A percentile compares a stretch with the other conserved stretches of the same genome.
These are phyloP conservation scores for Ennomos erosarius DNA, from an alignment of 2,888 invertebrate genomes.

Conservation along the genomic window DNA sequence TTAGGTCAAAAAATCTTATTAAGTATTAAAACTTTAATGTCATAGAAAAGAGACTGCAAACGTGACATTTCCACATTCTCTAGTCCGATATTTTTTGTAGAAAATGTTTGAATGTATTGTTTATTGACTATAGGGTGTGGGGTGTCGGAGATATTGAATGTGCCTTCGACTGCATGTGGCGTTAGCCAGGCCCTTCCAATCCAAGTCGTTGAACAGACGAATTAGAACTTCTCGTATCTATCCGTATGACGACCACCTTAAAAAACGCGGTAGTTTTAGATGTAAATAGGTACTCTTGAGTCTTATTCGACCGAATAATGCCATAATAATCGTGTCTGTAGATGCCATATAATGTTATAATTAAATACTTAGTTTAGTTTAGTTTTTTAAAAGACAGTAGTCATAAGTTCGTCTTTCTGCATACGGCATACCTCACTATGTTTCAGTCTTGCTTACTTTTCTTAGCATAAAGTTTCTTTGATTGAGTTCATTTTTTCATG, in stretches of 20 bases:
- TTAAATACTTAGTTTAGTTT: slow-evolving; percentile 52
- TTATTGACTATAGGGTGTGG: slow-evolving; percentile 40
- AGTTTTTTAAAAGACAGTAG: slow-evolving; percentile 58
- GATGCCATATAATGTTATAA: slow-evolving; percentile 72
- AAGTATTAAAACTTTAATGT: slow-evolving; percentile 21
- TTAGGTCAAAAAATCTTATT: slow-evolving; percentile 29
- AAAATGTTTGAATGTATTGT: slow-evolving; percentile 15
- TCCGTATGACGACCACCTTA: slow-evolving; percentile 16
- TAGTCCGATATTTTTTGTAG: slow-evolving; percentile 42
- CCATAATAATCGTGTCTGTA: slow-evolving; percentile 74
- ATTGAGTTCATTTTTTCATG: slow-evolving; percentile 53
- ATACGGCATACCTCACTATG: slow-evolving; percentile 65
- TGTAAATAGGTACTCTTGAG: slow-evolving; percentile 34
- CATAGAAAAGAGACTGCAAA: slow-evolving; percentile 29
- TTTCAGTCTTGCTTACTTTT: slow-evolving; percentile 60
- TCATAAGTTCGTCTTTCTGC: slow-evolving; percentile 63
- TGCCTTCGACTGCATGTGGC: background rate
- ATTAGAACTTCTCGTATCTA: slow-evolving; percentile 4
- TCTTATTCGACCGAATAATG: slow-evolving; percentile 58
- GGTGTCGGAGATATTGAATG: slow-evolving; percentile 4
- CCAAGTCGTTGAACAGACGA: too few relatives aligned
- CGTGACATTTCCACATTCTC: slow-evolving; percentile 37
- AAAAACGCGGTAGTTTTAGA: slow-evolving; percentile 25
- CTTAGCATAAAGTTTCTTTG: slow-evolving; percentile 50
- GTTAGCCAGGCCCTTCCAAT: background rate